A percentile compares a stretch with the other conserved stretches of the same genome.
Evolutionary conservation across 1,140 invertebrate species (phyloP).

Genomic region (Zaprionus vittiger): DNA sequence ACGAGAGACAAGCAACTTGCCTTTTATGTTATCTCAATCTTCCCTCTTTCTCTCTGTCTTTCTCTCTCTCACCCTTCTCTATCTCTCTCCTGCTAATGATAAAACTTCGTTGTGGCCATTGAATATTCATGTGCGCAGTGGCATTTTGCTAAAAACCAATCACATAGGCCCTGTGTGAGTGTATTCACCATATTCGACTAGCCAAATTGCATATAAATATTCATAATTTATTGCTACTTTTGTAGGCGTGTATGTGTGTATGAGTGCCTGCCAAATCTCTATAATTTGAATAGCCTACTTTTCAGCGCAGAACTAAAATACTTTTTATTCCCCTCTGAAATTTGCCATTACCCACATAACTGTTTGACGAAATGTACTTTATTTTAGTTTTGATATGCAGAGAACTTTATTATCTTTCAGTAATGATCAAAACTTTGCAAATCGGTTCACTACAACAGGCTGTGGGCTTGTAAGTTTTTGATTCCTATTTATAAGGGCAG

Average conservation of each 20-base stretch:
- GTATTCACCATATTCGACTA: conserved; percentile 1
- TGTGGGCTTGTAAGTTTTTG: too few species aligned
- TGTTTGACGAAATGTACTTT: not conserved
- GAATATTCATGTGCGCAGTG: conserved; percentile 65
- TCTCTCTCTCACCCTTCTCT: conserved; percentile 1
- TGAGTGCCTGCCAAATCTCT: not conserved
- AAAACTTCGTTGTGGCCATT: conserved; percentile 29
- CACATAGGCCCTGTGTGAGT: conserved; percentile 18
- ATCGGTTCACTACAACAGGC: too few species aligned
- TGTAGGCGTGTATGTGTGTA: conserved; percentile 5
- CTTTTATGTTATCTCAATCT: conserved; percentile 11
- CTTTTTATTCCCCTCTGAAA: too few species aligned
- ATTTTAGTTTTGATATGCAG: too few species aligned
- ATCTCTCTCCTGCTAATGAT: conserved; percentile 10
- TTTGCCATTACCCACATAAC: too few species aligned
- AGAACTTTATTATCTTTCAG: too few species aligned
- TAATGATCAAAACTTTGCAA: too few species aligned
- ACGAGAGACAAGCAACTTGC: not conserved
- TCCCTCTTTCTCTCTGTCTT: not conserved
- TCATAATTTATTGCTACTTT: conserved; percentile 45
- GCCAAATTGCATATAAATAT: conserved; percentile 44
- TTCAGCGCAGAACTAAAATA: not conserved
- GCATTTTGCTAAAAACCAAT: conserved; percentile 43
- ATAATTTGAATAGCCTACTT: conserved; percentile 24
- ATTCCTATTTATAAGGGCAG: too few species aligned